Percentiles rank a stretch among this genome's conserved stretches.
Evolutionary conservation across 2,888 invertebrate species (phyloP).

Genomic region (Drosophila pseudotalamancana): DNA sequence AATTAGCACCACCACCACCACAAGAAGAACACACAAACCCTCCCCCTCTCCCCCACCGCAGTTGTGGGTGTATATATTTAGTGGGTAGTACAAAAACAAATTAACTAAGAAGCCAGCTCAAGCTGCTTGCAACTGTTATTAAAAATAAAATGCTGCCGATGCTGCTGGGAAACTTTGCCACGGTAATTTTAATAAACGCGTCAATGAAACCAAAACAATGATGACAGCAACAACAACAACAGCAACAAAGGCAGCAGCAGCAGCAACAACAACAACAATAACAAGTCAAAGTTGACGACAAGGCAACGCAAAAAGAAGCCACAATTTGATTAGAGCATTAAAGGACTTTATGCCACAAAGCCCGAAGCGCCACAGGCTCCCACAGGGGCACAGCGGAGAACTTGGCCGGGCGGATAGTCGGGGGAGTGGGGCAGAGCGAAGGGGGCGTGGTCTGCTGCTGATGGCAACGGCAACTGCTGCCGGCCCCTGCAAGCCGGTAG

Average conservation of each 20-base stretch:
- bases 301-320: conserved; percentile 68
- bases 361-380: conserved; percentile 64
- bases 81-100: conserved; percentile 32
- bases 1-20: conserved; percentile 27
- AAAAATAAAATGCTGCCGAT: conserved; percentile 50
- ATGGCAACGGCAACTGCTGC: conserved; percentile 6
- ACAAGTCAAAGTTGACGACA: conserved; percentile 41
- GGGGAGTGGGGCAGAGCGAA: background rate
- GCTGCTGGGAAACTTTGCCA: conserved; percentile 56
- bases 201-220: conserved; percentile 78
- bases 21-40: conserved; percentile 2
- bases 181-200: conserved; percentile 77
- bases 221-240: conserved; percentile 50
- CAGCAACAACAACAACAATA: conserved; percentile 42
- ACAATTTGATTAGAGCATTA: conserved; percentile 80
- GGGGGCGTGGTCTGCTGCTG: background rate
- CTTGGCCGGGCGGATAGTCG: background rate
- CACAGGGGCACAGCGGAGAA: conserved; percentile 15
- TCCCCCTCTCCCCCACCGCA: background rate
- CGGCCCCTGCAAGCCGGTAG: conserved; percentile 13
- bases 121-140: conserved; percentile 41
- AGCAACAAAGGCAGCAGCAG: conserved; percentile 33
- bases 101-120: conserved; percentile 32
- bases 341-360: conserved; percentile 75
- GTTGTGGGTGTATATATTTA: conserved; percentile 9